phyloP scores from a whole-genome alignment of 2,888 invertebrate genomes.

The Chorisops tibialis region DNA sequence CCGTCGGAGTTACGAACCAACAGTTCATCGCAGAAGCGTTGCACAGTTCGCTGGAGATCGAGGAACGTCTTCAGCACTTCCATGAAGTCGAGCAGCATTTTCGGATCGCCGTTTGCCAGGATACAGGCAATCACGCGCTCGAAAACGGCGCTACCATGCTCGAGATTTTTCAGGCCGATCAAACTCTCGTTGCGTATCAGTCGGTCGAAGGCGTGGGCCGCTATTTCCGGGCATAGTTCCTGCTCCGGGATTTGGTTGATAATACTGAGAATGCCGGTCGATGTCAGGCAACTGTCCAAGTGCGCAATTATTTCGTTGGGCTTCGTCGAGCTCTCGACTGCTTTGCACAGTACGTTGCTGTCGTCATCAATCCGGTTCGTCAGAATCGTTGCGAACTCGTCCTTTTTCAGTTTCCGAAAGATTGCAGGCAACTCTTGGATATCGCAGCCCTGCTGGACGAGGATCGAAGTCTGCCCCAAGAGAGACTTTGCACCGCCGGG shows the following conservation, averaged over 20 bases:
- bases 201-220: constrained; percentile 51
- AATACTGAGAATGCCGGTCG: constrained; percentile 47
- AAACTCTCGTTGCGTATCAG: constrained; percentile 53
- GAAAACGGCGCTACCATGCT: constrained; percentile 43
- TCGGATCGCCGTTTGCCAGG: constrained; percentile 46
- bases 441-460: constrained; percentile 65
- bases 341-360: constrained; percentile 33
- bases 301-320: constrained; percentile 35
- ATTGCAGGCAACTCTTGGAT: constrained; percentile 67
- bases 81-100: constrained; percentile 51
- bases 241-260: constrained; percentile 52
- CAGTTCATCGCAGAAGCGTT: constrained; percentile 61
- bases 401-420: constrained; percentile 54
- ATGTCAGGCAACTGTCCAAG: constrained; percentile 42
- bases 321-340: neutral
- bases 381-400: constrained; percentile 49
- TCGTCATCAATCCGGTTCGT: constrained; percentile 38
- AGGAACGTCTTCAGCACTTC: constrained; percentile 44
- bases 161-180: constrained; percentile 28
- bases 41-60: constrained; percentile 39
- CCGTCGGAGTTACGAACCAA: constrained; percentile 61
- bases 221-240: constrained; percentile 53
- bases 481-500: constrained; percentile 24
- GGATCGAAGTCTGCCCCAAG: constrained; percentile 53
- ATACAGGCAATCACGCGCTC: constrained; percentile 54